Evolutionary conservation across 2,113 vertebrate species (phyloP).

Genomic region (Thermophis baileyi): DNA sequence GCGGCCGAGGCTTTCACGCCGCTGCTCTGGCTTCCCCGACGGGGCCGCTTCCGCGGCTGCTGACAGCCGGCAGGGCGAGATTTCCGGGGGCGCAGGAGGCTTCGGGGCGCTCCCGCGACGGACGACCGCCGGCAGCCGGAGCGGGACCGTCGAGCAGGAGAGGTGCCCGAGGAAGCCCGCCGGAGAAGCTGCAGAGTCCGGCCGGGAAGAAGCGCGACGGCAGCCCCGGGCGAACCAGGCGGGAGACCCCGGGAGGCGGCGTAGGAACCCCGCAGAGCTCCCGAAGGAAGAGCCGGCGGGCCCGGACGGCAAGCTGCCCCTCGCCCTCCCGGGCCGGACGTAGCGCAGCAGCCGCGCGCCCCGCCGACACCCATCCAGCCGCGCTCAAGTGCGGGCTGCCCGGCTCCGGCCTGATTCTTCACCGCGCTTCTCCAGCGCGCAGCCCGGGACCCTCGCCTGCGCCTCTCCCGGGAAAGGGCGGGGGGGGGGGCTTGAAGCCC

Average conservation of each 20-base stretch:
- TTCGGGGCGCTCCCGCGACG: not conserved
- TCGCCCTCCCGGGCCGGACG: not conserved
- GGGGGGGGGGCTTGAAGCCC: not conserved
- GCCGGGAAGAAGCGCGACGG: not conserved
- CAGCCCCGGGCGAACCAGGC: not conserved
- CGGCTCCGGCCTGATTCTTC: too few relatives aligned
- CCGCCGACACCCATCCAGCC: not conserved
- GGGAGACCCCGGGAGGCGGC: too few relatives aligned
- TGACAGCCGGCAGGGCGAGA: not conserved
- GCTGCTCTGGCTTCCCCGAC: not conserved
- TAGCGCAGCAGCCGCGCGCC: not conserved
- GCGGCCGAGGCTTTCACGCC: not conserved
- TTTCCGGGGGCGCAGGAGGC: not conserved
- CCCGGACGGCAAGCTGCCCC: not conserved
- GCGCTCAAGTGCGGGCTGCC: not conserved
- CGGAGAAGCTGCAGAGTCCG: not conserved
- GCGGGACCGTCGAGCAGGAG: too few relatives aligned
- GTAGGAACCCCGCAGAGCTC: too few relatives aligned
- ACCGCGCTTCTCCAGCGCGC: not conserved
- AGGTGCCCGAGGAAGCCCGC: not conserved
- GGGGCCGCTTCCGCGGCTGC: not conserved
- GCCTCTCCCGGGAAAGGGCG: too few relatives aligned
- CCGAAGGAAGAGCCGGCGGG: not conserved
- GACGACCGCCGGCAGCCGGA: not conserved
- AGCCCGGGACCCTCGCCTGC: too few relatives aligned